A percentile compares a stretch with the other conserved stretches of the same genome.
Evolutionary conservation across 2,797 vertebrate genomes (phyloP).

Genomic region (Rhinella marina): DNA sequence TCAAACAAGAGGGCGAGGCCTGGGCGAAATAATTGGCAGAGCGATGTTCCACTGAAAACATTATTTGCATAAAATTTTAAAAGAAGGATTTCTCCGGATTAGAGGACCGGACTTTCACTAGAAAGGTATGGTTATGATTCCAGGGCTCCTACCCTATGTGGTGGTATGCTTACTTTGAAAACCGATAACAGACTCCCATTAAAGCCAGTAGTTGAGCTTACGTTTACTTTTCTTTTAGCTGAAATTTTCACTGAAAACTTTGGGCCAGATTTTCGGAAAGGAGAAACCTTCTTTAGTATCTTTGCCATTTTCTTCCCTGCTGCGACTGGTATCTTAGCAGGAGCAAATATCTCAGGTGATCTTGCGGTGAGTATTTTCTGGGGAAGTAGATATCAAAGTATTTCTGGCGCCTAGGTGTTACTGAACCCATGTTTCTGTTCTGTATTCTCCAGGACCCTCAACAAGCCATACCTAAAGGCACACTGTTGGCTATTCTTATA

Average conservation of each 20-base stretch:
- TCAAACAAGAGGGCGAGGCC: too few relatives aligned
- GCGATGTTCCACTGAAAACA: too few relatives aligned
- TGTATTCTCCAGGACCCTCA: constrained; percentile 88
- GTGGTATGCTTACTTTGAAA: too few relatives aligned
- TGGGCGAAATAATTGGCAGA: too few relatives aligned
- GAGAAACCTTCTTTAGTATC: constrained; percentile 92
- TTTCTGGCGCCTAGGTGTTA: neutral
- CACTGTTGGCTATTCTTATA: constrained; percentile 93
- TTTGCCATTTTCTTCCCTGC: constrained; percentile 99
- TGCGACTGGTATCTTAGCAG: constrained; percentile 96
- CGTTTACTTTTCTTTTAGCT: constrained; percentile 69
- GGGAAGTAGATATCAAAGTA: neutral
- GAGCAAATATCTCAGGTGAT: constrained; percentile 98
- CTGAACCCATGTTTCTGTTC: neutral
- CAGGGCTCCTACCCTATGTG: too few relatives aligned
- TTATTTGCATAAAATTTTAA: too few relatives aligned
- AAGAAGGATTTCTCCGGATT: too few relatives aligned
- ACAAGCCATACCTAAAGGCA: constrained; percentile 95
- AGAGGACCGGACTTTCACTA: too few relatives aligned
- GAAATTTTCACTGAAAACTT: constrained; percentile 94
- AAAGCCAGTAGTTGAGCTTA: too few relatives aligned
- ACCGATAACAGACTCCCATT: too few relatives aligned
- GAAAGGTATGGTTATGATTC: too few relatives aligned
- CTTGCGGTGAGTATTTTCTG: constrained; percentile 84
- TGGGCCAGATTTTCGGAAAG: constrained; percentile 85